A percentile compares a stretch with the other conserved stretches of the same genome.
Conservation (phyloP, 2,113 vertebrate species). For the Callipepla squamata region DNA sequence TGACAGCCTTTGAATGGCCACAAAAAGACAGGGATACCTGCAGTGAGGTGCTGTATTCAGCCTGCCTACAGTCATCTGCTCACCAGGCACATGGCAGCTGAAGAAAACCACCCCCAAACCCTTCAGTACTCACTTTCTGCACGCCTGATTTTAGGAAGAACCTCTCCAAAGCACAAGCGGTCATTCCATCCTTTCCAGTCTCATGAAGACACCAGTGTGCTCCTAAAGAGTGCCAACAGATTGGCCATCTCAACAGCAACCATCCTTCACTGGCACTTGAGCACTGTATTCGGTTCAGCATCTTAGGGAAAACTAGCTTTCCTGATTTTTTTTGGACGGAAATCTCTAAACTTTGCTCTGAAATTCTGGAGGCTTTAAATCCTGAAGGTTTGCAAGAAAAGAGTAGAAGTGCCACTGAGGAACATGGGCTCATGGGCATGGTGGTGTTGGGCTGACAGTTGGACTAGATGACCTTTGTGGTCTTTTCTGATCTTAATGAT, state of each 20-base stretch:
- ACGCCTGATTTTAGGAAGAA: neutral
- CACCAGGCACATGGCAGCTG: no score
- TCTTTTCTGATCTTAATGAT: no score
- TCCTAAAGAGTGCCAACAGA: neutral
- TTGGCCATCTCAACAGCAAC: rapidly evolving
- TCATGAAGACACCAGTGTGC: neutral
- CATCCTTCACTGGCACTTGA: neutral
- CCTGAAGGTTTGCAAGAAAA: no score
- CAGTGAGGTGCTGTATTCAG: neutral
- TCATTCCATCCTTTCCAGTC: neutral
- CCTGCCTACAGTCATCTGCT: neutral
- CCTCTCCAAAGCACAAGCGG: neutral
- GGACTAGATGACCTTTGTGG: no score
- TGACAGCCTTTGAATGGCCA: no score
- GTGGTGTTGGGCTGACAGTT: no score
- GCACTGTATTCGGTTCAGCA: rapidly evolving
- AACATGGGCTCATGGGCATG: no score
- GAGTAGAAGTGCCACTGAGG: no score
- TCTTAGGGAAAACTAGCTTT: neutral
- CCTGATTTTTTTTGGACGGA: neutral
- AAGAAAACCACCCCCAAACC: neutral
- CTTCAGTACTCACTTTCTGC: neutral
- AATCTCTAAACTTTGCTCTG: neutral
- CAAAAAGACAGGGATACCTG: no score
- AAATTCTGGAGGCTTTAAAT: neutral